Conservation (phyloP, 2,113 vertebrate species). For the Polypterus bichir region DNA sequence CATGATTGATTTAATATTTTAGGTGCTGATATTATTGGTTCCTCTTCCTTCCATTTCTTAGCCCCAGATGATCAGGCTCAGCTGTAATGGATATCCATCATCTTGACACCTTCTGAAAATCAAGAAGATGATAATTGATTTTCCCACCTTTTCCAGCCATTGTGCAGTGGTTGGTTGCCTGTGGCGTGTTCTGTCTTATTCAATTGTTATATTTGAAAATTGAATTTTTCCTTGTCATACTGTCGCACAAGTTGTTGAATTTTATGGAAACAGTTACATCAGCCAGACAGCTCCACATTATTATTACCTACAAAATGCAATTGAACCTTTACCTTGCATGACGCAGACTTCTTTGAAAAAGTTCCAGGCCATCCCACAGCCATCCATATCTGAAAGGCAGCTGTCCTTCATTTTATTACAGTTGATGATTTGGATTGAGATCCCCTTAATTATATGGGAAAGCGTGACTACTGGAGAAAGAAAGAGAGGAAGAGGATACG, state of each 20-base stretch:
- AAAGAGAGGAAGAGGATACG: neutral
- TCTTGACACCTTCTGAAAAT: constrained; percentile 1
- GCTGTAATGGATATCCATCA: neutral
- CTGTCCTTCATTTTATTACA: constrained; percentile 35
- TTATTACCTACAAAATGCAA: no score
- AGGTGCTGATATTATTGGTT: no score
- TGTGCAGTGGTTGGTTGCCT: constrained; percentile 23
- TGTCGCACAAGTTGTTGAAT: neutral
- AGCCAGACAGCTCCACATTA: neutral
- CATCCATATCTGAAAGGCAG: constrained; percentile 27
- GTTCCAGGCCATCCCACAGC: constrained; percentile 38
- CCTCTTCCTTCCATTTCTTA: no score
- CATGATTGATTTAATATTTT: no score
- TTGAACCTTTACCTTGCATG: constrained; percentile 4
- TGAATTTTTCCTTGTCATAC: neutral
- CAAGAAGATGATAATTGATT: neutral
- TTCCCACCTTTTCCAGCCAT: constrained; percentile 6
- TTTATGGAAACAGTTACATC: neutral
- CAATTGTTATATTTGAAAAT: constrained; percentile 15
- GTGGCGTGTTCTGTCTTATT: constrained; percentile 24
- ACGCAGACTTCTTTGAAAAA: constrained; percentile 38
- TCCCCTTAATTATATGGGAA: constrained; percentile 19
- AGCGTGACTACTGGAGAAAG: constrained; percentile 36
- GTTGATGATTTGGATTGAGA: constrained; percentile 20
- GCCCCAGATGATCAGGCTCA: no score